Evolutionary conservation across 2,797 vertebrate species (phyloP).

Genomic region (Sternotherus odoratus): DNA sequence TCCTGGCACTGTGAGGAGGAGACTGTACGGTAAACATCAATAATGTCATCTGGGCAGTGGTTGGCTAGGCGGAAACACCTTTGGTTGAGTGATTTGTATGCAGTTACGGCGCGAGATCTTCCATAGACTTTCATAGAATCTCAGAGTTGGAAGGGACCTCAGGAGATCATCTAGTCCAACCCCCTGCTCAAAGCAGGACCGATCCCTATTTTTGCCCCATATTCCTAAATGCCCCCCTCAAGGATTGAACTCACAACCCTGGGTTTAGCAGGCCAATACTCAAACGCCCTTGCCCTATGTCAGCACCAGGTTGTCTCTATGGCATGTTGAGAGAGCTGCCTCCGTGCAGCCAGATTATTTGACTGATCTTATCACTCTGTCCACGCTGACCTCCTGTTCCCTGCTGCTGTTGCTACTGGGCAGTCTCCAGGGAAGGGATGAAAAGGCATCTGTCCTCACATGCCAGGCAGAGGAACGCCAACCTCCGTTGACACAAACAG

Average conservation of each 20-base stretch:
- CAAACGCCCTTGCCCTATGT: neutral
- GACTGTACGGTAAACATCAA: rapidly evolving
- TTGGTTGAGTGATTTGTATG: neutral
- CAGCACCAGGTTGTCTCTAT: neutral
- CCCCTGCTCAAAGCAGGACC: too few relatives aligned
- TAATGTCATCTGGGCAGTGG: too few relatives aligned
- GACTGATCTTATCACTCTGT: neutral
- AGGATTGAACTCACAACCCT: too few relatives aligned
- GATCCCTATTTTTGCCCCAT: too few relatives aligned
- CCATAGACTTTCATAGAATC: too few relatives aligned
- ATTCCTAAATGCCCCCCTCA: too few relatives aligned
- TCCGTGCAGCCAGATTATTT: neutral
- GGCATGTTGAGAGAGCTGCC: neutral
- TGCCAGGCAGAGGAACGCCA: neutral
- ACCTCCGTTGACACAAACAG: neutral
- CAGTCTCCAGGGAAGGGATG: rapidly evolving
- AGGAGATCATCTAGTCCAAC: too few relatives aligned
- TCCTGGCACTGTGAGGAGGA: neutral
- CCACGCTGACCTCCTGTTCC: neutral
- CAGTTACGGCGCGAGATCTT: neutral
- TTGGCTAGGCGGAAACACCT: neutral
- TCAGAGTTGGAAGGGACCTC: too few relatives aligned
- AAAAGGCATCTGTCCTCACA: rapidly evolving
- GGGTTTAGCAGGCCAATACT: too few relatives aligned
- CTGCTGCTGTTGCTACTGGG: neutral